These are phyloP conservation scores for Apaloderma vittatum DNA, from an alignment of 2,113 vertebrate species.

Conservation along the genomic window DNA sequence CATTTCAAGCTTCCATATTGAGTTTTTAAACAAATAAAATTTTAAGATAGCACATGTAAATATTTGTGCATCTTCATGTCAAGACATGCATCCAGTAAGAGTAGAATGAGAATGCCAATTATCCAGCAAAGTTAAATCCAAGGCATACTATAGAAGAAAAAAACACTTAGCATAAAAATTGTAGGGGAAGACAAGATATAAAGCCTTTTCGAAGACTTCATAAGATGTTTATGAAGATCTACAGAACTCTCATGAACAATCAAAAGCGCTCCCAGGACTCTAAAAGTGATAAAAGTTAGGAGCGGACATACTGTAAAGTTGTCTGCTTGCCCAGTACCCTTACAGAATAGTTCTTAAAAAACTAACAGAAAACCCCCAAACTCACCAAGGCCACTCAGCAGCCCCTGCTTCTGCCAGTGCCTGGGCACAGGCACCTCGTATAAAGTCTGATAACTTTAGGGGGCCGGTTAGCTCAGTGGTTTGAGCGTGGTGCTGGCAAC, in stretches of 20 bases:
- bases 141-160: neutral
- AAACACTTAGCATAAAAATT: neutral
- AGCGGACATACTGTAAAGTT: neutral
- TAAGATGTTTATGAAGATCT: neutral
- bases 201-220: neutral
- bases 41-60: neutral
- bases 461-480: too few relatives aligned
- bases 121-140: neutral
- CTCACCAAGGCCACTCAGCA: fast-evolving
- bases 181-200: neutral
- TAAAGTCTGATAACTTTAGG: neutral
- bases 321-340: neutral
- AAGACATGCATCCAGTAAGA: neutral
- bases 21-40: neutral
- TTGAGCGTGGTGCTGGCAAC: too few relatives aligned
- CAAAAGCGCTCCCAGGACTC: neutral
- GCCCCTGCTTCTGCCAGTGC: fast-evolving
- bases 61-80: neutral
- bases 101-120: neutral
- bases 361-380: too few relatives aligned
- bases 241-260: neutral
- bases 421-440: fast-evolving
- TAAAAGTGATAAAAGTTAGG: neutral
- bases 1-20: neutral
- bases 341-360: neutral